phyloP scores from a whole-genome alignment of 2,888 invertebrate genomes.

The Mystacides longicornis region DNA sequence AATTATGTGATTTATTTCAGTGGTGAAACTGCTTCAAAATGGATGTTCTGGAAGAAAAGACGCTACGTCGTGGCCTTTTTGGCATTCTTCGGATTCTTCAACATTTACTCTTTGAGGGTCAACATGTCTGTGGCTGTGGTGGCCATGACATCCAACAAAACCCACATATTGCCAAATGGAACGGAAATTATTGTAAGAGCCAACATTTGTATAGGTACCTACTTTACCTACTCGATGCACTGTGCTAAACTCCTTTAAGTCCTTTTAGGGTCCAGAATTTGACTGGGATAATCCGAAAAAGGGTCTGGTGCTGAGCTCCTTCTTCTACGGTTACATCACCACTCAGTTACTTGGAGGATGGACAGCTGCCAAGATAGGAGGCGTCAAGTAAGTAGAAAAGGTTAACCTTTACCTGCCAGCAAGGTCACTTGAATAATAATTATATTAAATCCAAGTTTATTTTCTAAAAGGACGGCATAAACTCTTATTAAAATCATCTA shows the following conservation, averaged over 20 bases:
- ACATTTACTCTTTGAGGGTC: not conserved
- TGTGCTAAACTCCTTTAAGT: too few relatives aligned
- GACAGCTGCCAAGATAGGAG: not conserved
- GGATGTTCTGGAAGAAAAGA: conserved; percentile 1
- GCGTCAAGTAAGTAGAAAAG: not conserved
- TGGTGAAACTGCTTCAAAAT: not conserved
- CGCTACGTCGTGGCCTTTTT: not conserved
- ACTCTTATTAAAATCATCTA: too few relatives aligned
- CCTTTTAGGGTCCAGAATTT: not conserved
- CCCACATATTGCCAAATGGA: not conserved
- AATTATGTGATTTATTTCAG: too few relatives aligned
- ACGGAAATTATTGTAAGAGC: not conserved
- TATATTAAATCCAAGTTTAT: too few relatives aligned
- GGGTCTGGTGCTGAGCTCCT: not conserved
- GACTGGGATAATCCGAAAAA: not conserved
- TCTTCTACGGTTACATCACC: not conserved
- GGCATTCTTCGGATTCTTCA: not conserved
- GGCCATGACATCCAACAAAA: not conserved
- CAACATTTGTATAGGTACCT: too few relatives aligned
- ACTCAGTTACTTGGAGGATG: not conserved
- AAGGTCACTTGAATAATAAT: too few relatives aligned
- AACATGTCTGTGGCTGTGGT: not conserved
- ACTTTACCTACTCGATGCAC: too few relatives aligned
- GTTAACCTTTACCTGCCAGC: too few relatives aligned
- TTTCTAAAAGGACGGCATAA: too few relatives aligned